Evolutionary conservation across 2,797 vertebrate genomes (phyloP).

Genomic region (Acestrorhynchus altus): DNA sequence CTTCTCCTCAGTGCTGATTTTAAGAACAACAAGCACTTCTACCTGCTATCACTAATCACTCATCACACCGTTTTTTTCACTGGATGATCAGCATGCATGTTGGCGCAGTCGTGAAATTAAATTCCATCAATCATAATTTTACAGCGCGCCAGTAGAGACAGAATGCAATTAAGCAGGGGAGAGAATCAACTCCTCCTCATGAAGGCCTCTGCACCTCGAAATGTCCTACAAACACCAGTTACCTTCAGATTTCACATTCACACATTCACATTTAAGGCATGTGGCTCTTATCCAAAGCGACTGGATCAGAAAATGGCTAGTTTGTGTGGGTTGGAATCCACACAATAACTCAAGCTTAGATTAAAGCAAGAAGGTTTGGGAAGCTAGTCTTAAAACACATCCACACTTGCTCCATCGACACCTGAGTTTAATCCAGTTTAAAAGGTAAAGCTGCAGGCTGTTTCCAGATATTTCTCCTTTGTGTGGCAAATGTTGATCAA

Average conservation of each 20-base stretch:
- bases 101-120: conserved; percentile 46
- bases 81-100: conserved; percentile 39
- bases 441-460: too few relatives aligned
- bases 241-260: conserved; percentile 3
- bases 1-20: conserved; percentile 20
- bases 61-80: conserved; percentile 30
- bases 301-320: too few relatives aligned
- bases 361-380: too few relatives aligned
- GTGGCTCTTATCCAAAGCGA: not conserved
- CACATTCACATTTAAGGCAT: not conserved
- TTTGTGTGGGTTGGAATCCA: too few relatives aligned
- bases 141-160: conserved; percentile 25
- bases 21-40: conserved; percentile 14
- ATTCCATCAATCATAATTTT: conserved; percentile 49
- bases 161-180: conserved; percentile 25
- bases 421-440: too few relatives aligned
- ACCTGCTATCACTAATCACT: conserved; percentile 44
- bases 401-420: too few relatives aligned
- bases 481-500: too few relatives aligned
- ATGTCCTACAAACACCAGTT: conserved; percentile 15
- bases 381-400: too few relatives aligned
- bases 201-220: not conserved
- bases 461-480: too few relatives aligned
- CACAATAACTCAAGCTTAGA: too few relatives aligned
- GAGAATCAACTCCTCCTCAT: conserved; percentile 28